Evolutionary conservation across 2,888 invertebrate genomes (phyloP), one percentile per base, ranked within the genome.

Genomic region (Labia minor): DNA sequence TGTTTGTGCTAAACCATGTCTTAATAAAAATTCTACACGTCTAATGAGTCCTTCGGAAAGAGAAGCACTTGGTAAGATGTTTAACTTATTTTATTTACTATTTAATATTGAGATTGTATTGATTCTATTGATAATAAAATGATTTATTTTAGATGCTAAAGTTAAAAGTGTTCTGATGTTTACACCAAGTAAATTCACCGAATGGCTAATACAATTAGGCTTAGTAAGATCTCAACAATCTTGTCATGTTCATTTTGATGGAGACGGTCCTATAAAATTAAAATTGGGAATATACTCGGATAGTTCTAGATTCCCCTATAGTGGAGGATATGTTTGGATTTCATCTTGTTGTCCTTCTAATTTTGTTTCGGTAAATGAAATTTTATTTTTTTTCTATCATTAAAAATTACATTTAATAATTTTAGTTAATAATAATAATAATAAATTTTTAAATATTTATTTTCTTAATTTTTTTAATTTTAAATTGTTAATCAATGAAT

Each of bases 251-350:
- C 92, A 92, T 75, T 73, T 73, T 21, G 75, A 72, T 19, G 70
- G 70, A 2, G 74, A 74, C 61, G 70, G 67, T 14, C 77, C 83
- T 1, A 81, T 81, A 65, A 88, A 88, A 72, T 80, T 92, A 0
- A 92, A 92, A 75, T 78, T 93, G 4, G 89, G 87, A 81, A 91
- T 92, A 86, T 92, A 91, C 77, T 90, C 90, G 0, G 92, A 93
- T 75, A 87, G 87, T 0, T 83, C 87, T 0, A 90, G 90, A 72
- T 92, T 92, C 76, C 91, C 91, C 0, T 90, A 87, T 76, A 91
- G 91, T 0, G 93, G 93, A 0, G 93, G 93, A 37, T 93, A 93
- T 74, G 92, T 93, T 1, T 93, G 93, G 93, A 90, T 93, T 71
- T 89, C 89, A 0, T 89, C 90, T 70, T 93, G 92, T 75, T 93